Conservation (phyloP, 2,888 invertebrate genomes). For the Rotaria macrura region DNA sequence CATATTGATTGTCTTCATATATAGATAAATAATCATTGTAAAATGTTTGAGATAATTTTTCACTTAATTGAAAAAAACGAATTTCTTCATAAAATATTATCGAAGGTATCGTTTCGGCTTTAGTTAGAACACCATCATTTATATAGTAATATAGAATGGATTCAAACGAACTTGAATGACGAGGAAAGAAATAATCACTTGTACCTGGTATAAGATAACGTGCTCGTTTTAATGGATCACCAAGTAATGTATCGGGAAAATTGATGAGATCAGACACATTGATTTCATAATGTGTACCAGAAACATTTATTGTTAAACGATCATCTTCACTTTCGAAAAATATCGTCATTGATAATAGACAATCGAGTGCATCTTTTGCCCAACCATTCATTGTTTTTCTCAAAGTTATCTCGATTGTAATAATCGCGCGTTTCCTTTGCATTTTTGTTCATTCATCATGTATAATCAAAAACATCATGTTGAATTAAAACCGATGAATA, state of each 20-base stretch:
- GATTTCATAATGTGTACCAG: not conserved
- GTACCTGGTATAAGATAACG: not conserved
- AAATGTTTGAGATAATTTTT: not conserved
- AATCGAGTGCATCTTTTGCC: constrained; percentile 5
- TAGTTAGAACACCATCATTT: not conserved
- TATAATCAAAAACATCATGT: too few relatives aligned
- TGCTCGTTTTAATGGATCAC: not conserved
- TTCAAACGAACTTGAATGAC: constrained; percentile 3
- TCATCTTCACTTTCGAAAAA: constrained; percentile 8
- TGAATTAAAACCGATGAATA: too few relatives aligned
- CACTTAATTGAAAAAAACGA: constrained; percentile 10
- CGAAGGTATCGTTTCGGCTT: not conserved
- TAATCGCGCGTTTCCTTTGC: not conserved
- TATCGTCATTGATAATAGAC: not conserved
- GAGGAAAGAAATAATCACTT: constrained; percentile 11
- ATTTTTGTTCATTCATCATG: too few relatives aligned
- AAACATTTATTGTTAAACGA: not conserved
- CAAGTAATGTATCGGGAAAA: not conserved
- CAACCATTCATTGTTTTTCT: not conserved
- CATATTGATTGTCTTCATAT: not conserved
- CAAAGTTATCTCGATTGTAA: not conserved
- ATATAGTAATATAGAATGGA: constrained; percentile 8
- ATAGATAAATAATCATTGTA: not conserved
- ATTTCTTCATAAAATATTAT: constrained; percentile 4
- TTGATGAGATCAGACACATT: not conserved